Conservation (phyloP, 2,888 invertebrate genomes). For the Troglohyphantes excavatus region DNA sequence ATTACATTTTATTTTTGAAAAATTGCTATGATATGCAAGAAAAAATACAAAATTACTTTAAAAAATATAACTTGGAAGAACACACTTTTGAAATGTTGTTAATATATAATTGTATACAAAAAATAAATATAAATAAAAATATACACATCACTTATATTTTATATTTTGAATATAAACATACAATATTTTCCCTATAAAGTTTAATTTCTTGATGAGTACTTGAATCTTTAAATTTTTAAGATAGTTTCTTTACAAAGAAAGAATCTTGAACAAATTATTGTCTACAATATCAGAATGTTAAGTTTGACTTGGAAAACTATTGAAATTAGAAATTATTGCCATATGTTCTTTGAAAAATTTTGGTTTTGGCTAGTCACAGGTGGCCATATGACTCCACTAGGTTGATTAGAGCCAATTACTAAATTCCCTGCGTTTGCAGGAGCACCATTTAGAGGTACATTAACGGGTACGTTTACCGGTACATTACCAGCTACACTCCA, state of each 20-base stretch:
- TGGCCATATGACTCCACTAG: conserved; percentile 67
- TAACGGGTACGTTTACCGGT: conserved; percentile 26
- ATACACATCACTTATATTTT: no score
- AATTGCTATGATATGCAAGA: no score
- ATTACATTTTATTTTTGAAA: no score
- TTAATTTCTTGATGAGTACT: not conserved
- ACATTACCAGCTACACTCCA: conserved; percentile 53
- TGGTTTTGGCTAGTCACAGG: conserved; percentile 67
- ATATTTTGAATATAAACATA: no score
- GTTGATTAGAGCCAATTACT: conserved; percentile 56
- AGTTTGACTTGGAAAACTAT: not conserved
- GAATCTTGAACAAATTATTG: not conserved
- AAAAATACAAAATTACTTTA: no score
- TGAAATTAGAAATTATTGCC: conserved; percentile 57
- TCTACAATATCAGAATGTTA: conserved; percentile 17
- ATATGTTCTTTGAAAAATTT: conserved; percentile 66
- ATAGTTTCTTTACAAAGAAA: conserved; percentile 6
- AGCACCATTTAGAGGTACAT: not conserved
- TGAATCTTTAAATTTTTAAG: not conserved
- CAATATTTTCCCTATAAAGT: no score
- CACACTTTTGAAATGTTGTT: no score
- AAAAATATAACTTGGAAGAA: no score
- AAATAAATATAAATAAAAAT: no score
- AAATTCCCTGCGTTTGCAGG: conserved; percentile 48
- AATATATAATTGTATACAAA: no score